Percentiles rank a stretch among this genome's conserved stretches.
Evolutionary conservation across 1,140 invertebrate genomes (phyloP).

Genomic region (Aphis gossypii): DNA sequence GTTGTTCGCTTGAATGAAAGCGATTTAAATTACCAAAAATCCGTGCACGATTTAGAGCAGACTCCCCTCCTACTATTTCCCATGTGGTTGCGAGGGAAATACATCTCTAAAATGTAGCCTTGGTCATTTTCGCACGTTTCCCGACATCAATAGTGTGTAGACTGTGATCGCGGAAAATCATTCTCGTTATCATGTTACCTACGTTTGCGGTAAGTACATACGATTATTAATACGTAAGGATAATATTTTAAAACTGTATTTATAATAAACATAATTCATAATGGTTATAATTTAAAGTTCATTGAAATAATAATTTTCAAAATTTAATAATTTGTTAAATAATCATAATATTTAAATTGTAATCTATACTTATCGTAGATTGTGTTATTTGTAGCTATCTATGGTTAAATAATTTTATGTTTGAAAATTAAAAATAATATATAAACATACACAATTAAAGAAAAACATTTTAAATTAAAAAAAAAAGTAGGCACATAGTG

Average conservation of each 20-base stretch:
- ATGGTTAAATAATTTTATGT: neutral
- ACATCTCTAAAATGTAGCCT: neutral
- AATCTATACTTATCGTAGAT: neutral
- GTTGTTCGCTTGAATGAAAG: constrained; percentile 20
- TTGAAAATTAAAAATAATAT: neutral
- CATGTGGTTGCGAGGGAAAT: constrained; percentile 21
- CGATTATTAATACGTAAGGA: neutral
- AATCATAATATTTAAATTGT: neutral
- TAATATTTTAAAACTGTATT: neutral
- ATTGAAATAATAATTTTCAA: neutral
- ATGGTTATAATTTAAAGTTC: neutral
- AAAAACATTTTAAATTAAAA: neutral
- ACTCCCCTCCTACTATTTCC: neutral
- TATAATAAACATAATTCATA: neutral
- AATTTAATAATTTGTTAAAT: neutral
- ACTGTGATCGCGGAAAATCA: constrained; percentile 26
- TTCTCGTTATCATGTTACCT: constrained; percentile 11
- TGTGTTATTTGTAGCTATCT: no score
- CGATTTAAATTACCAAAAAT: constrained; percentile 30
- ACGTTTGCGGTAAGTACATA: constrained; percentile 29
- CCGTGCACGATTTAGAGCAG: neutral
- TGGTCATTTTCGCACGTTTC: constrained; percentile 50
- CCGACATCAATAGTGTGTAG: constrained; percentile 6
- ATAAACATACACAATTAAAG: neutral
- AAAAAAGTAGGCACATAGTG: neutral